Conservation (phyloP, 2,888 invertebrate species). For the Troides helena region DNA sequence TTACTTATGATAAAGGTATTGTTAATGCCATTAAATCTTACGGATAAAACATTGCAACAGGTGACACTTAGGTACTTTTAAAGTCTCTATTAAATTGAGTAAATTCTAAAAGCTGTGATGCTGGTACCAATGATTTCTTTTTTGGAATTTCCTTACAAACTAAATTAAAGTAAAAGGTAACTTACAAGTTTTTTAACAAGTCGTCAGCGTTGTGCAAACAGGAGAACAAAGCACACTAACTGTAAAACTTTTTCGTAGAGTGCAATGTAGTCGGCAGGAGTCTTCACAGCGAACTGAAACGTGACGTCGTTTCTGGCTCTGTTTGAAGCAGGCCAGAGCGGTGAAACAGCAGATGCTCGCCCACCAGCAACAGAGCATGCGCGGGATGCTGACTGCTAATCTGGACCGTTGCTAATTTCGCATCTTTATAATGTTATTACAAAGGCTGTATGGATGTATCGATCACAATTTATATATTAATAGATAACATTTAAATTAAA, state of each 20-base stretch:
- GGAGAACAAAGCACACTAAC: not conserved
- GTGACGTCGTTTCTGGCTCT: not conserved
- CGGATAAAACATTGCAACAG: no score
- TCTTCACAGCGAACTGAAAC: conserved; percentile 11
- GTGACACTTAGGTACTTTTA: no score
- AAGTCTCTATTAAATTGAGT: no score
- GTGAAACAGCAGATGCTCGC: conserved; percentile 23
- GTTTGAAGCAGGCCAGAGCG: conserved; percentile 17
- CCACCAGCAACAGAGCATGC: conserved; percentile 20
- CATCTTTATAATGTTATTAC: not conserved
- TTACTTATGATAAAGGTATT: no score
- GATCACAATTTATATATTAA: not conserved
- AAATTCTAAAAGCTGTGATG: no score
- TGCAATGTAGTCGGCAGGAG: conserved; percentile 5
- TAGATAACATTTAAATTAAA: no score
- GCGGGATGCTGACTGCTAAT: conserved; percentile 6
- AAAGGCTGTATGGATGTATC: not conserved
- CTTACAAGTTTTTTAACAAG: no score
- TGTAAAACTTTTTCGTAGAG: not conserved
- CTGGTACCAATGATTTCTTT: no score
- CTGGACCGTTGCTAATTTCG: not conserved
- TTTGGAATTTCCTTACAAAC: no score
- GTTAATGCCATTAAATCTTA: no score
- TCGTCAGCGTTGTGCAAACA: not conserved
- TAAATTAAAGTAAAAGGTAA: no score